Evolutionary conservation across 2,797 vertebrate genomes (phyloP).

Genomic region (Luscinia luscinia): DNA sequence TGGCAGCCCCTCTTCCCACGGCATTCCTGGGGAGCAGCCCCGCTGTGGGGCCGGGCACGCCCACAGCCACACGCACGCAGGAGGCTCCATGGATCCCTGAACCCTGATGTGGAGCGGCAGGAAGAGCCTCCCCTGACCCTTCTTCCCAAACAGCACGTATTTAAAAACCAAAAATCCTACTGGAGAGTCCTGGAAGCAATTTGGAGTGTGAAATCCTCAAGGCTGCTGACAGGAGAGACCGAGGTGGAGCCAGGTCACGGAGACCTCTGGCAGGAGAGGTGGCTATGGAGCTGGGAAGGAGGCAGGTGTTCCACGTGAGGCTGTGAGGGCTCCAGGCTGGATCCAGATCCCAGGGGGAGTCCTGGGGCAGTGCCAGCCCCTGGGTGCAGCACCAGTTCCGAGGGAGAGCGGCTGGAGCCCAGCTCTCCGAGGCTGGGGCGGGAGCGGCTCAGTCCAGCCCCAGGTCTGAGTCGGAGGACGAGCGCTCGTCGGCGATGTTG

Average conservation of each 20-base stretch:
- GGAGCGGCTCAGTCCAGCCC: conserved; percentile 58
- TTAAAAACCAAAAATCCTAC: neutral
- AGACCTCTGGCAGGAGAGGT: conserved; percentile 8
- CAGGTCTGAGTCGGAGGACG: conserved; percentile 68
- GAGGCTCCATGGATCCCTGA: neutral
- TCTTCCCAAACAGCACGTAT: neutral
- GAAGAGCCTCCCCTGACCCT: neutral
- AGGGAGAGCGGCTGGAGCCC: neutral
- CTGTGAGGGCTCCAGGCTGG: neutral
- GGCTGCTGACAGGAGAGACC: neutral
- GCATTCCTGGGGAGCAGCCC: neutral
- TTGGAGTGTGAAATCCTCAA: neutral
- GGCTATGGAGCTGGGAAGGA: conserved; percentile 4
- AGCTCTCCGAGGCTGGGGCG: neutral
- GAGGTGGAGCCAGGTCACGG: neutral
- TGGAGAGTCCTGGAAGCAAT: conserved; percentile 22
- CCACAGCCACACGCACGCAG: fast-evolving
- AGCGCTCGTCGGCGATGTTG: conserved; percentile 72
- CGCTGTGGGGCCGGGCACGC: fast-evolving
- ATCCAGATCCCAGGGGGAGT: neutral
- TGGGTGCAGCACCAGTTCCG: conserved; percentile 58
- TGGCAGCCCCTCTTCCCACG: neutral
- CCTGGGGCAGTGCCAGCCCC: neutral
- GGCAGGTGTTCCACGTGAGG: neutral
- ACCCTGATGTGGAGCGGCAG: neutral